Percentiles rank a stretch among this genome's conserved stretches.
Conservation (phyloP, 2,113 vertebrate genomes). For the Uropsilus gracilis region DNA sequence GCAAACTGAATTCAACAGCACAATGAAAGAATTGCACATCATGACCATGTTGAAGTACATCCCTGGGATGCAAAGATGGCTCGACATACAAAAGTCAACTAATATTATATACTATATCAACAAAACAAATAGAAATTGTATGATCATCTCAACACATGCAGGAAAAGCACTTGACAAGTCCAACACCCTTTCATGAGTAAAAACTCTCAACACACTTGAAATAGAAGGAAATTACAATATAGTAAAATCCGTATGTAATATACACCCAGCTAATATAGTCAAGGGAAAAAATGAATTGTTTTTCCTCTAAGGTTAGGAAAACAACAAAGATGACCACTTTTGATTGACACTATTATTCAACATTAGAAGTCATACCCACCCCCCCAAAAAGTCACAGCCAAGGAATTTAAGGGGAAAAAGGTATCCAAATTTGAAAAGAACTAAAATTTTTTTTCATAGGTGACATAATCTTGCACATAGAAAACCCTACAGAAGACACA, state of each 20-base stretch:
- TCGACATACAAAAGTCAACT: neutral
- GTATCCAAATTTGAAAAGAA: neutral
- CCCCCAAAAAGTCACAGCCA: neutral
- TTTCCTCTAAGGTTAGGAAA: neutral
- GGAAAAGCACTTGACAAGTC: neutral
- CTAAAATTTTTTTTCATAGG: neutral
- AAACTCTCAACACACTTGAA: neutral
- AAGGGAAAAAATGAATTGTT: neutral
- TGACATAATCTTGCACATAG: neutral
- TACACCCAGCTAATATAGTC: neutral
- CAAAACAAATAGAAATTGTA: neutral
- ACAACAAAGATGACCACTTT: neutral
- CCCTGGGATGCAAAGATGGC: neutral
- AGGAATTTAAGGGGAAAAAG: neutral
- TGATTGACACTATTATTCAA: neutral
- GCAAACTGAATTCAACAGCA: neutral
- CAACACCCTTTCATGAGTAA: neutral
- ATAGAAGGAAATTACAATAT: neutral
- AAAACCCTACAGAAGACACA: neutral
- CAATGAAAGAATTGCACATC: neutral
- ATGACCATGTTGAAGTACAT: neutral
- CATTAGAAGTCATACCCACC: neutral
- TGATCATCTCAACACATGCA: neutral
- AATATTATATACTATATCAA: neutral
- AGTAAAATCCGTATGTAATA: neutral